Percentiles rank a stretch among this genome's conserved stretches.
phyloP scores from a whole-genome alignment of 2,888 invertebrate genomes.

The Leptopilina syphax region DNA sequence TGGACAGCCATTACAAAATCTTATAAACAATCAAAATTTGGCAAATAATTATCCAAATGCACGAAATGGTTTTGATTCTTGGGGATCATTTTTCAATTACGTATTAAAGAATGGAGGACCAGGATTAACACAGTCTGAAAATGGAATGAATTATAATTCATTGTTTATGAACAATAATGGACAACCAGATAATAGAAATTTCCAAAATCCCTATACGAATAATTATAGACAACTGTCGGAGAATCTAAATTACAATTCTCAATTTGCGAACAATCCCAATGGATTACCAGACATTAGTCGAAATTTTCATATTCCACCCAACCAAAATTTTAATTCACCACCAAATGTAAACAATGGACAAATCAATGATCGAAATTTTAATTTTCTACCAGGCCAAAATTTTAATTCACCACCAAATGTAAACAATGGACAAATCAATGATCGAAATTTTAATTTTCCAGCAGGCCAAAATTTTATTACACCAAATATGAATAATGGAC shows the following conservation, averaged over 20 bases:
- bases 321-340: too few species aligned
- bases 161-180: neutral
- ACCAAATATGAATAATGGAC: neutral
- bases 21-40: neutral
- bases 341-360: neutral
- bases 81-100: neutral
- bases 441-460: neutral
- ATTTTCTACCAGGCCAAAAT: neutral
- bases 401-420: neutral
- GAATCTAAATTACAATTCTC: neutral
- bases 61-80: neutral
- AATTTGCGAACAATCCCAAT: neutral
- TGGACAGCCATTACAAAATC: neutral
- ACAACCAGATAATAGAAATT: constrained; percentile 2
- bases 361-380: neutral
- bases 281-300: neutral
- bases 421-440: too few species aligned
- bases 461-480: too few species aligned
- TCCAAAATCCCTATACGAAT: neutral
- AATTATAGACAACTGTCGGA: neutral
- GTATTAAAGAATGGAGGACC: neutral
- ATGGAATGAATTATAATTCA: neutral
- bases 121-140: neutral
- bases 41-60: neutral
- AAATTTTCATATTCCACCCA: neutral